These are phyloP conservation scores for Anas flavirostris DNA, from an alignment of 2,797 vertebrate species.

Conservation along the genomic window DNA sequence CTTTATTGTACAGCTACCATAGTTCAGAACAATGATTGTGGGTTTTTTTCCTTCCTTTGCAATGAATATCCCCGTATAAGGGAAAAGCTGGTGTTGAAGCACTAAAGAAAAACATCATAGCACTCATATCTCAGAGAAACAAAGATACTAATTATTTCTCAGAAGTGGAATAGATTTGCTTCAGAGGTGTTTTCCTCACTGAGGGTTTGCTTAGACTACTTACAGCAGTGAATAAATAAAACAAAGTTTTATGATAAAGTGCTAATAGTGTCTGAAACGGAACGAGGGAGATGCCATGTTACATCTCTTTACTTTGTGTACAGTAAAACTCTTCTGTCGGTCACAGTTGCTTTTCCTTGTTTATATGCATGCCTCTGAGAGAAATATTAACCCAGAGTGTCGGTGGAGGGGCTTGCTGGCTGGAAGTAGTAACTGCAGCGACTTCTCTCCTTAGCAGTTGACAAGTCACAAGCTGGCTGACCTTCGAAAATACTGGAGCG, in stretches of 20 bases:
- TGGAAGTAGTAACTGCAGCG: conserved; percentile 39
- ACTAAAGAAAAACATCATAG: neutral
- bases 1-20: neutral
- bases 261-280: neutral
- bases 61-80: neutral
- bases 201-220: neutral
- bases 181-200: neutral
- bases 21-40: neutral
- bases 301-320: neutral
- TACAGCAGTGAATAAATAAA: neutral
- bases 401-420: neutral
- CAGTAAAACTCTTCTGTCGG: neutral
- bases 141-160: neutral
- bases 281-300: neutral
- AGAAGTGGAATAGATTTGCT: neutral
- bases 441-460: conserved; percentile 30
- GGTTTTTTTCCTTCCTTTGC: neutral
- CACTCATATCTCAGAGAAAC: neutral
- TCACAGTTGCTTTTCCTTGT: neutral
- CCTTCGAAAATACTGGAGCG: conserved; percentile 46
- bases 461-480: conserved; percentile 25
- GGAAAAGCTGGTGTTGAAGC: neutral
- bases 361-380: neutral
- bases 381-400: conserved; percentile 55
- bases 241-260: neutral